Evolutionary conservation across 2,797 vertebrate species (phyloP).

Genomic region (Mormyrus hasselquistii): DNA sequence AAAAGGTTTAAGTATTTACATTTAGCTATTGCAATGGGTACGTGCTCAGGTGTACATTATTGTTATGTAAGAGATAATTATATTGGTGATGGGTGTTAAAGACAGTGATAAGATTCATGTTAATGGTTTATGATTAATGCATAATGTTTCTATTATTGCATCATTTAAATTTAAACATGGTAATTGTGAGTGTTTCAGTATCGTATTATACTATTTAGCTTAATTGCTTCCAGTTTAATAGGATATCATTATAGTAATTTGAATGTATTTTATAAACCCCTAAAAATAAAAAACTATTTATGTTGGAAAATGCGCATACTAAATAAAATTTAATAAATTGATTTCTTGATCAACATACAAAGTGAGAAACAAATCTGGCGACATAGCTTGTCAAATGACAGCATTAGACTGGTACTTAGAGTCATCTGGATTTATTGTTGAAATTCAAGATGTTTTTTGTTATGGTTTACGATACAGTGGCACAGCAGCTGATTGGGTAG

Average conservation of each 20-base stretch:
- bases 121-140: conserved; percentile 3
- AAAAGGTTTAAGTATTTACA: background rate
- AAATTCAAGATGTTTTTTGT: background rate
- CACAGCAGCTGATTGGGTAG: background rate
- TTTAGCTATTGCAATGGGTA: background rate
- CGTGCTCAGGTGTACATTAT: background rate
- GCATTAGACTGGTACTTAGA: background rate
- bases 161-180: background rate
- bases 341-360: background rate
- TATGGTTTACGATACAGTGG: background rate
- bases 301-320: background rate
- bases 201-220: background rate
- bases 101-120: background rate
- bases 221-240: background rate
- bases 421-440: background rate
- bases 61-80: background rate
- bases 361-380: background rate
- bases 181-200: background rate
- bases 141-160: background rate
- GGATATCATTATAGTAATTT: background rate
- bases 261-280: background rate
- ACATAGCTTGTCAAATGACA: background rate
- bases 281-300: background rate
- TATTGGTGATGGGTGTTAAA: background rate
- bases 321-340: background rate